Conservation (phyloP, 1,140 invertebrate genomes). For the Trigoniulus corallinus region DNA sequence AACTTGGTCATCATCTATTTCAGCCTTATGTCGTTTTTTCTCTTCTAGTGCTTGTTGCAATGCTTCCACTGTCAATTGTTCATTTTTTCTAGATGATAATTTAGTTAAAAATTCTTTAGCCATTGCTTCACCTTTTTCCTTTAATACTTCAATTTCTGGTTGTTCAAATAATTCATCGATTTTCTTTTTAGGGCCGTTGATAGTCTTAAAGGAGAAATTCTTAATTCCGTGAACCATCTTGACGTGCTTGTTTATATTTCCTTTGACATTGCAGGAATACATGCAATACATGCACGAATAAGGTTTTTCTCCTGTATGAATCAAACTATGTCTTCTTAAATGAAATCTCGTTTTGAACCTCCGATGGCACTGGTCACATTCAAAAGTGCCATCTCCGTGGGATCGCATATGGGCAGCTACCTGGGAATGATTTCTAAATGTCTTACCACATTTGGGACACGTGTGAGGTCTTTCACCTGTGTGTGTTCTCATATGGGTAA, state of each 20-base stretch:
- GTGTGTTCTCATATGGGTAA: constrained; percentile 29
- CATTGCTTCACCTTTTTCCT: not conserved
- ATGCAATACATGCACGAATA: constrained; percentile 15
- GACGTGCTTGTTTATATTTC: constrained; percentile 9
- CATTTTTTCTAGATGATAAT: constrained; percentile 4
- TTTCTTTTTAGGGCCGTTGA: not conserved
- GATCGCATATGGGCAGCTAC: constrained; percentile 1
- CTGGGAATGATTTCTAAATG: constrained; percentile 6
- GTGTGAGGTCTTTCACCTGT: constrained; percentile 24
- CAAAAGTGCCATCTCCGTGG: constrained; percentile 5
- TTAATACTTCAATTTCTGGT: not conserved
- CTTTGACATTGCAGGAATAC: constrained; percentile 13
- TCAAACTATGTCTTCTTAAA: constrained; percentile 24
- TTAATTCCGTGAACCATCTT: constrained; percentile 3
- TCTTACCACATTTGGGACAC: constrained; percentile 24
- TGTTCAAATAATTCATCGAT: not conserved
- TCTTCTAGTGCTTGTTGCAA: not conserved
- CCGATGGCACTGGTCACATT: constrained; percentile 13
- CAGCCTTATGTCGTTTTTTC: not conserved
- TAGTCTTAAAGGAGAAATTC: not conserved
- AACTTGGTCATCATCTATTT: too few relatives aligned
- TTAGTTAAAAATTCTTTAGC: constrained; percentile 4
- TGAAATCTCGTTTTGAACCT: constrained; percentile 14
- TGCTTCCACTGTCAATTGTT: constrained; percentile 4
- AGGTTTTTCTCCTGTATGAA: constrained; percentile 24